A percentile compares a stretch with the other conserved stretches of the same genome.
Evolutionary conservation across 2,113 vertebrate genomes (phyloP).

Genomic region (Megaptera novaeangliae): DNA sequence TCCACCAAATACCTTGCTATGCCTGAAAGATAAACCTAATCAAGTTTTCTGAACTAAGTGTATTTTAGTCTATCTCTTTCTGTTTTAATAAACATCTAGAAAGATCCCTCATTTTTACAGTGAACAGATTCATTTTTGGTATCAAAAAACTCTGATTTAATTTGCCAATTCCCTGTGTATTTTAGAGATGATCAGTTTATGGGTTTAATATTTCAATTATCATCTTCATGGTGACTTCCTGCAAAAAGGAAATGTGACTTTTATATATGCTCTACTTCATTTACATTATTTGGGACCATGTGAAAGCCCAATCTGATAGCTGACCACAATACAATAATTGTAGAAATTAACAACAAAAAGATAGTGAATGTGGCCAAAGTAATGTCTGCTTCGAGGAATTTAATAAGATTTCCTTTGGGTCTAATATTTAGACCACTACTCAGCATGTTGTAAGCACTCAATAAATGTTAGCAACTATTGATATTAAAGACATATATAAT

Average conservation of each 20-base stretch:
- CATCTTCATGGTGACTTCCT: not conserved
- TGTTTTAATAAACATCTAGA: not conserved
- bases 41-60: not conserved
- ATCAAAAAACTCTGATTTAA: not conserved
- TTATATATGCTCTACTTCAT: not conserved
- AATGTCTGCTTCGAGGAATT: not conserved
- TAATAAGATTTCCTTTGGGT: not conserved
- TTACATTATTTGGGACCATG: not conserved
- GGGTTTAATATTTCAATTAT: not conserved
- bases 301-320: not conserved
- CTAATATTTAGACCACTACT: not conserved
- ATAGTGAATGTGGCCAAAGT: not conserved
- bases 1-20: not conserved
- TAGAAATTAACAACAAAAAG: not conserved
- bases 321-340: not conserved
- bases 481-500: conserved; percentile 13
- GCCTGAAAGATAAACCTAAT: not conserved
- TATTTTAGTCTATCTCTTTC: not conserved
- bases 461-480: not conserved
- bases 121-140: not conserved
- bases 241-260: not conserved
- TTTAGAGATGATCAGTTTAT: not conserved
- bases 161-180: not conserved
- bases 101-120: not conserved
- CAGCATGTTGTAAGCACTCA: not conserved